Conservation (phyloP, 2,113 vertebrate species). For the Anolis sagrei region DNA sequence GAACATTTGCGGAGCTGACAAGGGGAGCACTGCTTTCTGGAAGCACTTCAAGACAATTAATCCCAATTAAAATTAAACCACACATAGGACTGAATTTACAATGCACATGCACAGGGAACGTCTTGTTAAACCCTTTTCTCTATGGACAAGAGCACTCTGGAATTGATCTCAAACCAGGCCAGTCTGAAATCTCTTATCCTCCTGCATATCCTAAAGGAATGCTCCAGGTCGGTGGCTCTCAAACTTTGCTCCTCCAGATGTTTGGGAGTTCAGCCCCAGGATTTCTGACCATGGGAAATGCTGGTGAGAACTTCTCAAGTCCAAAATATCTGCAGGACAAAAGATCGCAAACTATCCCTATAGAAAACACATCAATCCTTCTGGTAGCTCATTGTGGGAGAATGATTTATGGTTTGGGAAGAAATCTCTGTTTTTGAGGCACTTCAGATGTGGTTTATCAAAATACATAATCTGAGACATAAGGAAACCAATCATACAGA, state of each 20-base stretch:
- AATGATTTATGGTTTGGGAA: background rate
- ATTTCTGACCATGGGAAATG: too few species aligned
- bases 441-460: background rate
- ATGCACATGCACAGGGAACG: background rate
- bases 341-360: too few species aligned
- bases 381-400: background rate
- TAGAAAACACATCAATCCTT: too few species aligned
- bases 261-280: too few species aligned
- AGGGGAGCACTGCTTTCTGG: background rate
- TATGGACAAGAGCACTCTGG: background rate
- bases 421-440: background rate
- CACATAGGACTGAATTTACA: background rate
- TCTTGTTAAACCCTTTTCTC: background rate
- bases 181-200: background rate
- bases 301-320: too few species aligned
- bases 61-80: background rate
- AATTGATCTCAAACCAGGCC: background rate
- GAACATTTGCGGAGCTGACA: slow-evolving; percentile 1
- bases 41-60: slow-evolving; percentile 1
- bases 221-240: background rate
- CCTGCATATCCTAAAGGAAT: background rate
- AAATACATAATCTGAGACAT: background rate
- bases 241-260: too few species aligned
- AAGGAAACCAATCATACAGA: background rate
- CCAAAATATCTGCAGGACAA: background rate